A percentile compares a stretch with the other conserved stretches of the same genome.
These are phyloP conservation scores for Brachionus rotundiformis DNA, from an alignment of 1,140 invertebrate species.

Conservation along the genomic window DNA sequence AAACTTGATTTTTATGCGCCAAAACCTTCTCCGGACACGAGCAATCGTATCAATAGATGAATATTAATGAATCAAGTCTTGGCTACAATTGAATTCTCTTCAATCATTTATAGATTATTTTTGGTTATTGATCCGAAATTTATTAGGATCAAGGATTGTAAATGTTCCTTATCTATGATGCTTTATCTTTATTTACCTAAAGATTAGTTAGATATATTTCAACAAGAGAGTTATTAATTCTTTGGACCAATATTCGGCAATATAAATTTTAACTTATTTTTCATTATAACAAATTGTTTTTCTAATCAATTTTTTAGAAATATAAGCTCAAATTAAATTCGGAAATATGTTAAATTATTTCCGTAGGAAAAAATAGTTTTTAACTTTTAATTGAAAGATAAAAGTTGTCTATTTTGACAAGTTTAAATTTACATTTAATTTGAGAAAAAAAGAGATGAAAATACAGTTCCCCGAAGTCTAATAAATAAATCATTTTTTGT, in stretches of 20 bases:
- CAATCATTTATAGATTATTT: neutral
- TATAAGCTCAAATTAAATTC: neutral
- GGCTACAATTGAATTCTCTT: neutral
- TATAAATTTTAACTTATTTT: neutral
- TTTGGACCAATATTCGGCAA: too few relatives aligned
- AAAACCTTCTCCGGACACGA: neutral
- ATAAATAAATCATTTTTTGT: too few relatives aligned
- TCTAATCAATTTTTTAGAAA: neutral
- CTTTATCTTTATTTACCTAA: neutral
- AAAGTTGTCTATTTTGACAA: neutral
- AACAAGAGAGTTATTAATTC: neutral
- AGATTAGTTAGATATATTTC: neutral
- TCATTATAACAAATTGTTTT: neutral
- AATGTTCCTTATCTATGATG: constrained; percentile 3
- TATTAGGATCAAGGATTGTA: neutral
- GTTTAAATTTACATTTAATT: neutral
- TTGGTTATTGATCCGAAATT: neutral
- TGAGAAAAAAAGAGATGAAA: too few relatives aligned
- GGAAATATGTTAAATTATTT: too few relatives aligned
- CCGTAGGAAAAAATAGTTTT: neutral
- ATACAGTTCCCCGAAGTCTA: too few relatives aligned
- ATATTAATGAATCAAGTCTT: constrained; percentile 35
- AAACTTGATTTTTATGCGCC: constrained; percentile 19
- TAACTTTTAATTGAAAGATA: neutral
- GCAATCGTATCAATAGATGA: constrained; percentile 5